phyloP scores from a whole-genome alignment of 2,797 vertebrate species.

The Oreochromis mossambicus region DNA sequence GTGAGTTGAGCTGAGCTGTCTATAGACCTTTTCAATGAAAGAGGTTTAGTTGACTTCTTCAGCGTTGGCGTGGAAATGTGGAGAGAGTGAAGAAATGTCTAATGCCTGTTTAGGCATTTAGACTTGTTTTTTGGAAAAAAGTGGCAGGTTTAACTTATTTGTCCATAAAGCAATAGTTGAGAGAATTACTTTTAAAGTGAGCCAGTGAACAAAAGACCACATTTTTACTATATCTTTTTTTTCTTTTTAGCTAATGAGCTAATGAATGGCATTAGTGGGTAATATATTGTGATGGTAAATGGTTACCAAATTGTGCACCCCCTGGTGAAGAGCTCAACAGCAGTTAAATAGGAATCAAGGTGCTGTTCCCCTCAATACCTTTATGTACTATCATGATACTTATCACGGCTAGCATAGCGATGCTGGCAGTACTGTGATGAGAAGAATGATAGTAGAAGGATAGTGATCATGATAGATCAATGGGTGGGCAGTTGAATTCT shows the following conservation, averaged over 20 bases:
- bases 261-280: background rate
- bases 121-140: fast-evolving
- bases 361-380: background rate
- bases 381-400: too few relatives aligned
- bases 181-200: background rate
- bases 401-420: background rate
- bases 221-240: background rate
- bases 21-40: background rate
- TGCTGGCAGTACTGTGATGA: background rate
- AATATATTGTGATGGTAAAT: background rate
- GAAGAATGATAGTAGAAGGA: background rate
- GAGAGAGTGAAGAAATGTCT: background rate
- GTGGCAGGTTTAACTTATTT: background rate
- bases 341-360: background rate
- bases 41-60: background rate
- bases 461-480: background rate
- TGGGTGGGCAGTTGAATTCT: background rate
- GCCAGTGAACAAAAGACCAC: background rate
- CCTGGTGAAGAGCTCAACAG: background rate
- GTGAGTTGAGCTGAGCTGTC: background rate
- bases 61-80: background rate
- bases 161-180: background rate
- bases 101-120: background rate
- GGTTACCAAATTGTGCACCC: background rate
- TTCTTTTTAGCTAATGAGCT: background rate